Percentiles rank a stretch among this genome's conserved stretches.
These are phyloP conservation scores for Pleuronectes platessa DNA, from an alignment of 2,113 vertebrate genomes.

Conservation along the genomic window DNA sequence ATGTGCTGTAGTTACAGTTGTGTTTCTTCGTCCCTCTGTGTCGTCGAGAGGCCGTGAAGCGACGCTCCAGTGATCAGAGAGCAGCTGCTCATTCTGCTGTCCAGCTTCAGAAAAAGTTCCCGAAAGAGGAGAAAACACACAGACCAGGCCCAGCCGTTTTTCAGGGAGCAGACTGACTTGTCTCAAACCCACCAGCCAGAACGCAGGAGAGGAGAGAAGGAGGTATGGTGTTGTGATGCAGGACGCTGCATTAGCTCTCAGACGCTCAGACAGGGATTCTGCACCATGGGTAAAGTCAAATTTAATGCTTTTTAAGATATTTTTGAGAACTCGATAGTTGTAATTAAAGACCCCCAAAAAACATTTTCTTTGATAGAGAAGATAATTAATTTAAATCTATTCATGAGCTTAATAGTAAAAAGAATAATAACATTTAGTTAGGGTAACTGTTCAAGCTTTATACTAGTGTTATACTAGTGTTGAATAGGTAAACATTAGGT, in stretches of 20 bases:
- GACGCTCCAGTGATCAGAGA: constrained; percentile 3
- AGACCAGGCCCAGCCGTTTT: neutral
- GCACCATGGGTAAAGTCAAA: too few relatives aligned
- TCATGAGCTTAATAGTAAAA: too few relatives aligned
- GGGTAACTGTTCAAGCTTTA: too few relatives aligned
- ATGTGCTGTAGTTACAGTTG: neutral
- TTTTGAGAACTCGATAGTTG: too few relatives aligned
- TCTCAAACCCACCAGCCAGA: constrained; percentile 3
- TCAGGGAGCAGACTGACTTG: neutral
- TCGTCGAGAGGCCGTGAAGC: constrained; percentile 1
- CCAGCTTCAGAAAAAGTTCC: constrained; percentile 23
- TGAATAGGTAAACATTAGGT: too few relatives aligned
- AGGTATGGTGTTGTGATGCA: neutral
- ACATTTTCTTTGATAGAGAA: too few relatives aligned
- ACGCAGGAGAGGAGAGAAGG: neutral
- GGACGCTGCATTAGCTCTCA: too few relatives aligned
- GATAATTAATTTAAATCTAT: too few relatives aligned
- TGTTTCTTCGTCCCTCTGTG: neutral
- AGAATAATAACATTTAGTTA: too few relatives aligned
- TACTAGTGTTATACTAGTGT: too few relatives aligned
- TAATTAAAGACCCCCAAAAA: too few relatives aligned
- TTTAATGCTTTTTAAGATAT: too few relatives aligned
- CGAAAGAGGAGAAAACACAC: constrained; percentile 1
- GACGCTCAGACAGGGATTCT: neutral
- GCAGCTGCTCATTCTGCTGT: constrained; percentile 18